Evolutionary conservation across 1,140 invertebrate species (phyloP), one percentile per base, ranked within the genome.

Genomic region (Tigriopus japonicus): DNA sequence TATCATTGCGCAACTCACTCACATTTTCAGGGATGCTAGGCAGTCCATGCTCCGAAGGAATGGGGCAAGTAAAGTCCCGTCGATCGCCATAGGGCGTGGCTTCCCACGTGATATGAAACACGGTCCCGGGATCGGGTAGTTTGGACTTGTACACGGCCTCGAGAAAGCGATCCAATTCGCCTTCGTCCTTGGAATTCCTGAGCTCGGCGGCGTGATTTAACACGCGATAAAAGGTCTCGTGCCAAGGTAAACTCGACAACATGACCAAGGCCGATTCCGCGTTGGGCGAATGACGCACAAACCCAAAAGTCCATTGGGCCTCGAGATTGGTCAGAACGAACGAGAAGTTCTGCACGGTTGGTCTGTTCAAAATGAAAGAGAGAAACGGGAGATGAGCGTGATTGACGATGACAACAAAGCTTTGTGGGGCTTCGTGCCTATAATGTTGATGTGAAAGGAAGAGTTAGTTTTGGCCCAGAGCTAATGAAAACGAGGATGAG

Each of bases 11-110:
- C n/a, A n/a, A n/a, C n/a, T n/a, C n/a, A 80, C 85, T 86, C 76
- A 94, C 89, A 80, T 92, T 93, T 74, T 90, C 85, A 53, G 90
- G 90, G 75, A 95, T 92, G 73, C 83, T 88, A 41, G 90, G 88
- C 64, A 95, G 75, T 69, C 83, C 81, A 66, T 82, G 81, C 65
- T 81, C 80, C 69, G 83, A 79, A 35, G 87, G 86, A 67, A 41
- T 55, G 3, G 21, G n/a, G 21, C 17, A 23, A 1, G 45, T 56
- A 21, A 61, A 61, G 41, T 56, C 59, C 58, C 51, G 21, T 23
- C 35, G 41, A 19, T 41, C 42, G 28, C 28, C 28, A 35, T 35
- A 5, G 21, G 19, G 58, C 13, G 28, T 45, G 19, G 21, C 15
- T 21, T 15, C 49, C 59, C 55, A 58, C 17, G 24, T 3, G 17